These are phyloP conservation scores for Microchrysa polita DNA, from an alignment of 2,888 invertebrate species.

Conservation along the genomic window DNA sequence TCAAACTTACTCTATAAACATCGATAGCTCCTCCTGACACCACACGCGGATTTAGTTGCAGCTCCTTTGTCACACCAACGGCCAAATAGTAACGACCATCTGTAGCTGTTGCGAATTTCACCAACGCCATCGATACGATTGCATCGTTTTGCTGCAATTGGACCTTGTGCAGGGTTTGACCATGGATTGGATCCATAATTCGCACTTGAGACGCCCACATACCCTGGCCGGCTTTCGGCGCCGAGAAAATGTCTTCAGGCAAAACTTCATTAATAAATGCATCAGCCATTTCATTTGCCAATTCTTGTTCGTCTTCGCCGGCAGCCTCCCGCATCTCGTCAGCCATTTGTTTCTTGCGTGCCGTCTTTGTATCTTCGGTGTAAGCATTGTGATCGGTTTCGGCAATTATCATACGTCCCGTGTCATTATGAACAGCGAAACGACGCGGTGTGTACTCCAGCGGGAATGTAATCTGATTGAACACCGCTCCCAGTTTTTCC, in stretches of 20 bases:
- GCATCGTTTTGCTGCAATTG: slow-evolving; percentile 96
- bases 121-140: slow-evolving; percentile 86
- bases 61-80: slow-evolving; percentile 91
- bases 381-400: slow-evolving; percentile 99
- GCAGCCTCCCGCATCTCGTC: slow-evolving; percentile 98
- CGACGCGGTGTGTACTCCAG: slow-evolving; percentile 96
- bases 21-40: slow-evolving; percentile 86
- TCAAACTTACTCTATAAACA: slow-evolving; percentile 70
- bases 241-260: slow-evolving; percentile 93
- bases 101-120: slow-evolving; percentile 75
- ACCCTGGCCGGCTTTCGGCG: slow-evolving; percentile 94
- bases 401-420: slow-evolving; percentile 87
- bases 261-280: slow-evolving; percentile 94
- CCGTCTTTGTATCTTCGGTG: slow-evolving; percentile 95
- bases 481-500: slow-evolving; percentile 97
- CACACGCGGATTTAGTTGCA: slow-evolving; percentile 86
- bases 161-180: slow-evolving; percentile 79
- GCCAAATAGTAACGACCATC: slow-evolving; percentile 71
- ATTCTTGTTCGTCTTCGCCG: slow-evolving; percentile 92
- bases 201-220: slow-evolving; percentile 96
- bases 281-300: slow-evolving; percentile 97
- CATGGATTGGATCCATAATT: slow-evolving; percentile 85
- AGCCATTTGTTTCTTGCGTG: slow-evolving; percentile 93
- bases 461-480: slow-evolving; percentile 94
- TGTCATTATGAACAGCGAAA: slow-evolving; percentile 92